Base-by-base conservation (phyloP, 2,113 vertebrate genomes). In the Tupaia chinensis region DNA sequence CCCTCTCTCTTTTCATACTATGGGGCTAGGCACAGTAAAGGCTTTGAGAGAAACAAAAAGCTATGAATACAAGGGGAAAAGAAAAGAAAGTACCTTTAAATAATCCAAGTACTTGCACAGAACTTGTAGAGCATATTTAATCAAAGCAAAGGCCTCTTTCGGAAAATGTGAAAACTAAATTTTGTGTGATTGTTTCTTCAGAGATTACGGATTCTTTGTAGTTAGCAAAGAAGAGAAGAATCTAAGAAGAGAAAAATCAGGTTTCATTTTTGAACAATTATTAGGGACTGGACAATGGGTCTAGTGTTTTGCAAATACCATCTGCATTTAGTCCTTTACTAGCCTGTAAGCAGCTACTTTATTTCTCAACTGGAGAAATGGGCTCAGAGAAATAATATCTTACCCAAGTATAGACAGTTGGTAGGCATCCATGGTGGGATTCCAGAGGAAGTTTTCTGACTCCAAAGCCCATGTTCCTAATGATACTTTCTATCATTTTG, bases 131-230 rank as follows among this genome's bases (percentile, higher is more conserved):
- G 27, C 25, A n/a, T 68, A 25, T 72, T 68, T 77, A 87, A 86
- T 27, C 73, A 85, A 87, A 73, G 61, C 5, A 90, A 77, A 87
- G 44, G 17, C 3, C 25, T 93, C 76, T 74, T 65, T 81, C 83
- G 53, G 94, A 91, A 85, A 95, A n/a, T 29, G 68, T 87, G 11
- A 80, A 96, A 63, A 65, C 44, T n/a, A 65, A 91, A 73, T 58
- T 54, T 80, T 85, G 70, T 90, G 17, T 25, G 29, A 70, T 29
- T 65, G 12, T 15, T 78, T 5, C 23, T 94, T 84, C 53, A 77
- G n/a, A 93, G 29, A 61, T 44, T 44, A 87, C 88, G 34, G 90
- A 66, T 74, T 87, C 54, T 14, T 86, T 88, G 17, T 20, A 88
- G n/a, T 56, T 68, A 53, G 23, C 65, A 95, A 44, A 44, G 44